Percentiles rank a stretch among this genome's conserved stretches.
These are phyloP conservation scores for Patiria miniata DNA, from an alignment of 35 echinoderm and acorn worm species.

Conservation along the genomic window DNA sequence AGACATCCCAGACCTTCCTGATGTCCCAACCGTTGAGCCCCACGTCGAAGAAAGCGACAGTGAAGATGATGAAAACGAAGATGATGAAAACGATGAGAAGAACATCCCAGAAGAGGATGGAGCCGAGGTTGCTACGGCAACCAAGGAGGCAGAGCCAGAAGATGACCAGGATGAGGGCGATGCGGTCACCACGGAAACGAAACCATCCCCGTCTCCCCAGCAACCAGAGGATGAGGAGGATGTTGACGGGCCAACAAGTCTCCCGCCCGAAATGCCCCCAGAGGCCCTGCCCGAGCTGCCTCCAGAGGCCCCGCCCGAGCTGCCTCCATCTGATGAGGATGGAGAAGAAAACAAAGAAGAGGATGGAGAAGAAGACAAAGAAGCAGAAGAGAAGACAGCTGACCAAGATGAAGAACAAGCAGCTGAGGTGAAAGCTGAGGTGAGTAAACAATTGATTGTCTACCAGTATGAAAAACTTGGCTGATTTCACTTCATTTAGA, in stretches of 20 bases:
- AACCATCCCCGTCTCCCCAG: neutral
- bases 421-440: too few species aligned
- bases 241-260: neutral
- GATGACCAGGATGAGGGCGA: conserved; percentile 5
- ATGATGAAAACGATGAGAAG: neutral
- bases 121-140: too few species aligned
- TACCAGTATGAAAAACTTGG: too few species aligned
- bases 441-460: too few species aligned
- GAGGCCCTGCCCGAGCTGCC: neutral
- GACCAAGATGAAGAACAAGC: conserved; percentile 8
- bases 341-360: conserved; percentile 25
- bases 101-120: neutral
- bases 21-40: neutral
- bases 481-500: too few species aligned
- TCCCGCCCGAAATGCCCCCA: conserved; percentile 20
- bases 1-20: conserved; percentile 50
- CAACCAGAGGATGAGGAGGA: neutral
- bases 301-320: neutral
- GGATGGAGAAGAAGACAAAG: neutral
- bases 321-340: neutral
- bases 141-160: conserved; percentile 30
- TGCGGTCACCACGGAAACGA: neutral
- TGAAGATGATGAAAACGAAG: neutral
- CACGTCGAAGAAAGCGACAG: neutral
- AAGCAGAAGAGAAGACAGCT: neutral